Percentiles rank a stretch among this genome's conserved stretches.
Evolutionary conservation across 2,113 vertebrate genomes (phyloP).

Genomic region (Orycteropus afer): DNA sequence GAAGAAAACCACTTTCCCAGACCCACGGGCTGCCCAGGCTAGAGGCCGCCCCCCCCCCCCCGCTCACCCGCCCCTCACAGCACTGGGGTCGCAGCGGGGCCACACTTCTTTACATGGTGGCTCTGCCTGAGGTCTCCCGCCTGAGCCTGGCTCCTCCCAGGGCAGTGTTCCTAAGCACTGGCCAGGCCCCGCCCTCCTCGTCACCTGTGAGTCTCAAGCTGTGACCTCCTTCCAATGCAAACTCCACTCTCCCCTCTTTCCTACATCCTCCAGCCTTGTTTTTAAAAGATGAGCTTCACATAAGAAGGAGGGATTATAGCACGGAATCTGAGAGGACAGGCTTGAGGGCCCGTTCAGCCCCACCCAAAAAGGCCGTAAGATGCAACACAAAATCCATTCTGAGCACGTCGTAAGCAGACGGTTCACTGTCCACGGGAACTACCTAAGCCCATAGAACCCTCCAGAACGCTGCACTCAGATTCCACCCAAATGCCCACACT

Average conservation of each 20-base stretch:
- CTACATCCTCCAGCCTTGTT: background rate
- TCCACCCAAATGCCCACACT: fast-evolving
- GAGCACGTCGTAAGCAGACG: fast-evolving
- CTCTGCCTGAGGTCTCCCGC: too few relatives aligned
- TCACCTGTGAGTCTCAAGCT: fast-evolving
- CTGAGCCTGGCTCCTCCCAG: fast-evolving
- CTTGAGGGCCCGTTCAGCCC: fast-evolving
- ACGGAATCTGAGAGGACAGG: fast-evolving
- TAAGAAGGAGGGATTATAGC: fast-evolving
- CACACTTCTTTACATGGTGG: fast-evolving
- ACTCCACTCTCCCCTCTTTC: background rate
- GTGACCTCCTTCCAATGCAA: too few relatives aligned
- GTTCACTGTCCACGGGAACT: fast-evolving
- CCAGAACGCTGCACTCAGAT: fast-evolving
- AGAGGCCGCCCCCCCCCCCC: fast-evolving
- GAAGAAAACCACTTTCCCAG: fast-evolving
- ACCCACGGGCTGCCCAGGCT: background rate
- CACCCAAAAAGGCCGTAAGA: fast-evolving
- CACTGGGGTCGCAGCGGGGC: fast-evolving
- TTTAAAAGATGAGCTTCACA: fast-evolving
- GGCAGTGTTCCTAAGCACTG: fast-evolving
- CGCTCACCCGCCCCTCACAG: fast-evolving
- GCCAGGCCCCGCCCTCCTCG: fast-evolving
- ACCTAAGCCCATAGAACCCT: fast-evolving
- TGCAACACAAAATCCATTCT: fast-evolving